Evolutionary conservation across 2,797 vertebrate genomes (phyloP), one percentile per base, ranked within the genome.

Genomic region (Macropodus opercularis): DNA sequence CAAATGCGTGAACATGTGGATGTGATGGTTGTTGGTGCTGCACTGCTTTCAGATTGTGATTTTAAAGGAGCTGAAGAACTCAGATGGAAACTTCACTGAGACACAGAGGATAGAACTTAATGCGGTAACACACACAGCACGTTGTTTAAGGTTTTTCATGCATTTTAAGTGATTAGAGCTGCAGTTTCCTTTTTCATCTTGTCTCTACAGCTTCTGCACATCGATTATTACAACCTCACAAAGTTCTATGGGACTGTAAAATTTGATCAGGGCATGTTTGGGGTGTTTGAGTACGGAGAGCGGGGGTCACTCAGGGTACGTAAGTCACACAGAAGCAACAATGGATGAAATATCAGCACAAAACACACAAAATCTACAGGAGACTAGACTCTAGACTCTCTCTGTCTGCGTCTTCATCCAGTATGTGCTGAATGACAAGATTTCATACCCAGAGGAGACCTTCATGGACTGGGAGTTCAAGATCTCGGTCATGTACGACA

Each of bases 401-500:
- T 23, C 21, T 14, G 27, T 46, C 19, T 12, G 5, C 47, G 17
- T 55, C 22, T 17, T 39, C 48, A 65, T 59, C 31, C 70, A 99
- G 97, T 92, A 94, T 79, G 96, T 98, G 80, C 92, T 99, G 80
- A 95, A 97, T 74, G 94, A 98, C 81, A 95, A 90, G 73, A 93
- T 98, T 75, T 98, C 96, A 3, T 99, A 98, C 61, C 97, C 97
- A 29, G 96, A 98, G 15, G 95, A 93, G 49, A 97, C 96, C 0
- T 98, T 98, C 86, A 98, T 98, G 96, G 96, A 99, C 75, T 95
- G 94, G 95, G 96, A 99, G 87, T 98, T 97, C 89, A 99, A 98
- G 89, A 96, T 97, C 79, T 97, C 96, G 0, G 92, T 99, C 73
- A 94, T 99, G 93, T 96, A 96, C 7, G 97, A 98, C 79, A 95